phyloP scores from a whole-genome alignment of 2,888 invertebrate species.

The Catocala fraxini region DNA sequence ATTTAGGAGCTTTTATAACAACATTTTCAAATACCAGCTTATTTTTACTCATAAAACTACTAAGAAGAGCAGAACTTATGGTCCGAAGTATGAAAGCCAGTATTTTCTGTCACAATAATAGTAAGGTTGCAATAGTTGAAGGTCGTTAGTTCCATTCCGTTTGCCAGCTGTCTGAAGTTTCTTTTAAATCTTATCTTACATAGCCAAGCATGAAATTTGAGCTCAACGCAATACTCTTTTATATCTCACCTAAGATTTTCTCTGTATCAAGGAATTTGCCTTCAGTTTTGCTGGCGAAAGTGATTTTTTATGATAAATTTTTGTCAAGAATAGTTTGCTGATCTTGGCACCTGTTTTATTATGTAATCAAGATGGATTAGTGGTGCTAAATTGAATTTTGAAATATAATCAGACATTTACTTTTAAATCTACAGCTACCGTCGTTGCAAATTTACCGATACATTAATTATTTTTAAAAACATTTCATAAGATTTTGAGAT shows the following conservation, averaged over 20 bases:
- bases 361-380: not conserved
- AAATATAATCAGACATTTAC: not conserved
- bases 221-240: constrained; percentile 29
- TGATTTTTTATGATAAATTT: constrained; percentile 9
- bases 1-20: too few species aligned
- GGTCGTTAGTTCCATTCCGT: not conserved
- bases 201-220: constrained; percentile 44
- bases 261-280: constrained; percentile 20
- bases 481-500: too few species aligned
- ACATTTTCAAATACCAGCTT: too few species aligned
- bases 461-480: too few species aligned
- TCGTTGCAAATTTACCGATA: too few species aligned
- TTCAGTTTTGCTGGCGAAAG: constrained; percentile 17
- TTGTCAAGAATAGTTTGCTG: constrained; percentile 6
- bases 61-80: too few species aligned
- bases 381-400: not conserved
- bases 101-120: too few species aligned
- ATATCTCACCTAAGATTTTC: constrained; percentile 30
- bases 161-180: not conserved
- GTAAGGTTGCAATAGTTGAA: not conserved
- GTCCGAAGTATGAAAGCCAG: too few species aligned
- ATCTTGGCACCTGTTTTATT: constrained; percentile 2
- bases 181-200: constrained; percentile 32
- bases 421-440: too few species aligned
- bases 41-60: too few species aligned